Base-by-base conservation (phyloP, 2,888 invertebrate genomes). In the Trachelus iudaicus region DNA sequence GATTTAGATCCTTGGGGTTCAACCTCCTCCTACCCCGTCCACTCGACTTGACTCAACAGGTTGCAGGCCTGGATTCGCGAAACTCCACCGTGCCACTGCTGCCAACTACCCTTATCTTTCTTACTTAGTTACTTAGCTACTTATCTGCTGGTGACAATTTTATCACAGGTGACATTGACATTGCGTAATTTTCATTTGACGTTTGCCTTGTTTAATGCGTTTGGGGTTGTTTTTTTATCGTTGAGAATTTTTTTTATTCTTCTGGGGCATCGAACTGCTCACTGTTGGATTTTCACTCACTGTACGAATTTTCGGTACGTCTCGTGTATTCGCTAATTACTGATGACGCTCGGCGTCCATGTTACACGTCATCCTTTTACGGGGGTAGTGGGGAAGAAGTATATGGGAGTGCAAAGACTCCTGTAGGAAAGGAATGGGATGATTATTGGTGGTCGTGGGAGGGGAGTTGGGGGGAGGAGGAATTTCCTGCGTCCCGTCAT, bases 11-110 rank as follows among this genome's bases (percentile, higher is more conserved):
- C 56, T 56, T 9, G 56, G 56, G 56, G 56, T 56, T 56, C 9
- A 23, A 56, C 23, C 6, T 2, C 56, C 23, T 2, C 23, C 56
- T 56, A 9, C 23, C 34, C 23, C 4, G 56, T 11, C 40, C 33
- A 68, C 68, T 75, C 30, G 31, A 23, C 56, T 23, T 56, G 56
- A 84, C 81, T 87, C 87, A 87, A 87, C 87, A 87, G 87, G 87
- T 87, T 87, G 87, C 84, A 84, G 85, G 79, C 81, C 80, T 56
- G 56, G 56, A 23, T 56, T 56, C 56, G 56, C 56, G 9, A 56
- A 56, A 56, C 56, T 56, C 56, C 56, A 56, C 56, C 23, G 56
- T 56, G 56, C 56, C 56, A 56, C 56, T 56, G 56, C 23, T 56
- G 56, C 56, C 56, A 56, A 56, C 56, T 56, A 56, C 56, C 23